Base-by-base conservation (phyloP, 2,113 vertebrate species). In the Butastur rufipennis region DNA sequence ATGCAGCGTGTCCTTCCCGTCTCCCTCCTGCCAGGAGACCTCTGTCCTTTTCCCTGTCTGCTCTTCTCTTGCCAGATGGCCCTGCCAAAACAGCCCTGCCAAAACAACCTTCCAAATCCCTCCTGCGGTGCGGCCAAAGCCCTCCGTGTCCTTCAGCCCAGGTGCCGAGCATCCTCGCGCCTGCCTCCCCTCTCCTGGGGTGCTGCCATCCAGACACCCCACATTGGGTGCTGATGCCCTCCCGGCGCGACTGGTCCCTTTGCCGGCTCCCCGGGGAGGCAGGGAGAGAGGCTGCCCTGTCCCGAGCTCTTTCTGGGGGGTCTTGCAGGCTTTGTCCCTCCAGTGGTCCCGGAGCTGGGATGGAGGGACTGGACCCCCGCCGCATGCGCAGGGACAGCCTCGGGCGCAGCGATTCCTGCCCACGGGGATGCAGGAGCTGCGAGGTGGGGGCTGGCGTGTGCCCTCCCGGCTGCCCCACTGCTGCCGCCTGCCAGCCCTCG, bases 391-490 rank as follows among this genome's bases (percentile, higher is more conserved):
- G 63, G 52, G 53, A 27, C 53, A 27, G 19, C 70, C 16, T 74
- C 1, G 22, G 81, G 20, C 4, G 5, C 58, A 36, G 34, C 20
- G 7, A 18, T 75, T n/a, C 38, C 47, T 50, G 47, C 66, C 56
- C 8, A 2, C 1, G 16, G 77, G 67, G 38, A 7, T 13, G 18
- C 5, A 6, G 82, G 68, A 81, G 38, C 34, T 58, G 34, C 1
- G 3, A 36, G 71, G 10, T 16, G 52, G 19, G 61, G 34, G 29
- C 32, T 0, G 0, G 11, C 2, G 2, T 55, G 68, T 32, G 50
- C 68, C 40, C 43, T 56, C 56, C 58, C 2, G 3, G 27, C 36
- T 6, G 3, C 61, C 81, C 65, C 45, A 7, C 47, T 7, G 27
- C 89, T 40, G 65, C 81, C 0, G 0, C 66, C 58, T 3, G 21